Base-by-base conservation (phyloP, 2,888 invertebrate genomes). In the Choreutis nemorana region DNA sequence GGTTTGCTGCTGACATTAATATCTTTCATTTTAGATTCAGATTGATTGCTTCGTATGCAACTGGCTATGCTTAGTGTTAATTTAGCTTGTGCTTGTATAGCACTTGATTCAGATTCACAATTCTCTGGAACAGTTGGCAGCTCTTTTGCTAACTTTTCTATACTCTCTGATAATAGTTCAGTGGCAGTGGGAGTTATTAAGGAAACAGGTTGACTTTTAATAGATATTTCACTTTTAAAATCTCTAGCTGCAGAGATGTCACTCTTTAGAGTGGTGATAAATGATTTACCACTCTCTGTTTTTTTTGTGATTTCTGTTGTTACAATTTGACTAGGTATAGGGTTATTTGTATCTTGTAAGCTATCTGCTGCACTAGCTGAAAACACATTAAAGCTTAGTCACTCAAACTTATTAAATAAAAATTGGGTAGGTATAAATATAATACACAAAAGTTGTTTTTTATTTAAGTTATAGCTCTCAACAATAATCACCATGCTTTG, bases 11-110 rank as follows among this genome's bases (percentile, higher is more conserved):
- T 75, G 36, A 67, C 56, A 45, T 75, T 72, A 47, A 71, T 63
- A 66, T 77, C 77, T 64, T 72, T 77, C 73, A 77, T 77, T 45
- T 64, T 73, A 46, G 50, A 41, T 33, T 72, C 71, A 59, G 52
- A 55, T 48, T 51, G 70, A 55, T 57, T 48, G 45, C 53, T 46
- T 36, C 67, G 56, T 42, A 62, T 50, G 39, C 65, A 59, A 50
- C 67, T 67, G 40, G 62, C 64, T 55, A 77, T 56, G 42, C 75
- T 70, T 41, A 73, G 72, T 37, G 73, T 68, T 40, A 77, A 53
- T 55, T 77, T 78, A 20, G 57, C 71, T 55, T 78, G 78, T 12
- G 77, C 75, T 54, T 72, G 66, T 45, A 57, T 72, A 30, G 67
- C 67, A 54, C 63, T 65, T 16, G 61, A 61, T 11, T 50, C 45